Evolutionary conservation across 2,888 invertebrate genomes (phyloP), one percentile per base, ranked within the genome.

Genomic region (Epirrhoe tristata): DNA sequence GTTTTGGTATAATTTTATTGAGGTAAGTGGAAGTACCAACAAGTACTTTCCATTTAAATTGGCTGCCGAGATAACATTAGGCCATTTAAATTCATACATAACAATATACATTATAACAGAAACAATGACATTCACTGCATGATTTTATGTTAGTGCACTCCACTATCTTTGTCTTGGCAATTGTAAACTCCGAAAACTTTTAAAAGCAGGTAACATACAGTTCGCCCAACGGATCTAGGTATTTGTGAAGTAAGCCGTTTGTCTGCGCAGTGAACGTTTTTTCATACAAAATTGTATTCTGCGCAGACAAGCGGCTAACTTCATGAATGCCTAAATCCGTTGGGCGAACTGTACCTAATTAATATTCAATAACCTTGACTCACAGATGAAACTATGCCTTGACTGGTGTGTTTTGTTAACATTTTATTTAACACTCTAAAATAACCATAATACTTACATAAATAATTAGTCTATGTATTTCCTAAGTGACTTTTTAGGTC

Each of bases 21-120:
- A 93, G 93, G 93, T 93, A 93, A 93, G 93, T 93, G 92, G 86
- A 88, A 86, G 93, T 93, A 92, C 91, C 8, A 74, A 52, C 58
- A 31, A 76, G 92, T 93, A 90, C 92, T 87, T 89, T 91, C 91
- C 86, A 86, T 77, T 77, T 81, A 71, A 71, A 82, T 80, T 81
- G 83, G 75, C 81, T 83, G 81, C 73, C 80, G 84, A 81, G 81
- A 83, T 81, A 79, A 80, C 64, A 36, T 46, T 16, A 24, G n/a
- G 12, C 14, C 55, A 52, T 52, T 12, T 10, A 10, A 36, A 36
- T 36, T 12, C 2, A 43, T 12, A 43, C 8, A n/a, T 48, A 34
- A 32, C 34, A 58, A 34, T 57, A 2, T 43, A 10, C 12, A 43
- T 7, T 7, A 7, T 12, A 43, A 43, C 36, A 36, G 10, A 43